phyloP scores from a whole-genome alignment of 1,140 invertebrate genomes.

The Paramacrobiotus metropolitanus region DNA sequence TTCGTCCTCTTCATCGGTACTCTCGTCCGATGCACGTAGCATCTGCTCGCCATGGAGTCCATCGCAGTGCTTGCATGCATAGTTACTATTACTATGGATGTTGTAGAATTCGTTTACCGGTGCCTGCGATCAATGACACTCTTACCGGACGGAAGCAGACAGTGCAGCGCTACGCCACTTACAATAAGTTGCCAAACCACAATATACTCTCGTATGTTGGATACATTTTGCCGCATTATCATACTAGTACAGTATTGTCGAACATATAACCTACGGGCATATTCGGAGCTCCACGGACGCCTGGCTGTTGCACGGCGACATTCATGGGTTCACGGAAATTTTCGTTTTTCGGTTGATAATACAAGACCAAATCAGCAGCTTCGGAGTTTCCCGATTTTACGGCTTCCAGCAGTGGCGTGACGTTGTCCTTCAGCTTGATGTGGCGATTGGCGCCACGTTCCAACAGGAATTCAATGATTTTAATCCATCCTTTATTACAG shows the following conservation, averaged over 20 bases:
- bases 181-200: too few species aligned
- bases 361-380: not conserved
- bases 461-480: not conserved
- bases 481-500: not conserved
- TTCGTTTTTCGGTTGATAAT: not conserved
- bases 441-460: constrained; percentile 3
- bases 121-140: too few species aligned
- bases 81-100: not conserved
- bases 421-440: not conserved
- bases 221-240: too few species aligned
- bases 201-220: too few species aligned
- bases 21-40: not conserved
- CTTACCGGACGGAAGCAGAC: too few species aligned
- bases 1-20: constrained; percentile 8
- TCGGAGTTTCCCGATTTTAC: not conserved
- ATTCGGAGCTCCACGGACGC: not conserved
- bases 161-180: too few species aligned
- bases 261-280: not conserved
- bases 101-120: not conserved
- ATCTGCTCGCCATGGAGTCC: not conserved
- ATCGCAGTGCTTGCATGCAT: constrained; percentile 2
- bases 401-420: not conserved
- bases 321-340: not conserved
- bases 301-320: too few species aligned
- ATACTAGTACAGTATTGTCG: too few species aligned